These are phyloP conservation scores for Hemaris fuciformis DNA, from an alignment of 2,888 invertebrate genomes.

Conservation along the genomic window DNA sequence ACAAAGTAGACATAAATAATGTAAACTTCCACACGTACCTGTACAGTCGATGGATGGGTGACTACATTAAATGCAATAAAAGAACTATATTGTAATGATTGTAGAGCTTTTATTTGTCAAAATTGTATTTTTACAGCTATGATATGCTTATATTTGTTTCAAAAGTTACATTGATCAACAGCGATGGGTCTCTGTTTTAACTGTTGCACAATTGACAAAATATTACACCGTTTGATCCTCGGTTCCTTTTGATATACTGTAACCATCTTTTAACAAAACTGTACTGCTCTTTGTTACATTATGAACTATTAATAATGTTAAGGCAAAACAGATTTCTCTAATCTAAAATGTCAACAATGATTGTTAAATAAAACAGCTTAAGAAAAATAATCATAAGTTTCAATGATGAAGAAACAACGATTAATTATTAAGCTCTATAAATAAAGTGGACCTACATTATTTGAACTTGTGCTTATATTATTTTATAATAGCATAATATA, in stretches of 20 bases:
- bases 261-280: slow-evolving; percentile 69
- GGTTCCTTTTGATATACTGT: slow-evolving; percentile 64
- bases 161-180: slow-evolving; percentile 83
- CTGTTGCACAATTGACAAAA: slow-evolving; percentile 77
- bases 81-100: slow-evolving; percentile 73
- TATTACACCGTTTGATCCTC: slow-evolving; percentile 66
- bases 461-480: slow-evolving; percentile 78
- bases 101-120: slow-evolving; percentile 90
- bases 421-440: slow-evolving; percentile 68
- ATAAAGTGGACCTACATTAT: slow-evolving; percentile 77
- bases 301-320: slow-evolving; percentile 77
- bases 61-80: slow-evolving; percentile 40
- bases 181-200: slow-evolving; percentile 70
- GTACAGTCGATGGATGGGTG: neutral
- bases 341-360: slow-evolving; percentile 80
- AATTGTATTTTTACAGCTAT: slow-evolving; percentile 94
- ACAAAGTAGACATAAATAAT: neutral
- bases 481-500: slow-evolving; percentile 65
- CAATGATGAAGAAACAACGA: slow-evolving; percentile 51
- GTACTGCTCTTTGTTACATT: slow-evolving; percentile 74
- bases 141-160: slow-evolving; percentile 94
- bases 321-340: slow-evolving; percentile 80
- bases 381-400: slow-evolving; percentile 56
- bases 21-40: neutral
- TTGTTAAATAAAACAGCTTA: slow-evolving; percentile 79